Base-by-base conservation (phyloP, 2,113 vertebrate species). In the Salvelinus alpinus region DNA sequence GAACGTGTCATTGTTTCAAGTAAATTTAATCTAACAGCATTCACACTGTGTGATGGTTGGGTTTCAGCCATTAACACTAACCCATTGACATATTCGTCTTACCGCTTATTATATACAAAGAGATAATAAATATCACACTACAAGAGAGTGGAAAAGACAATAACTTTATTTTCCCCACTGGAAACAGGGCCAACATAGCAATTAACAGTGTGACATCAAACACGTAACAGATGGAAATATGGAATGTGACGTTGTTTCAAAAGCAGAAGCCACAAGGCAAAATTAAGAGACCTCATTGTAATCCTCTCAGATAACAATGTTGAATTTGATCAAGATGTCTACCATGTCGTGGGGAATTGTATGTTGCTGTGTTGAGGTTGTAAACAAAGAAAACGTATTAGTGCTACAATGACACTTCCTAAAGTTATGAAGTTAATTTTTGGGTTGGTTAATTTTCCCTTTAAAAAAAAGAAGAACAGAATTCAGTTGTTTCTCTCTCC, bases 181-280 rank as follows among this genome's bases (percentile, higher is more conserved):
- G 77, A 84, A 88, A 73, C 82, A 82, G 71, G 74, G 51, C 82
- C 71, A 71, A 72, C 76, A 74, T 82, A 82, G 86, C 81, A 83
- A 84, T 83, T 87, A 86, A 87, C 86, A 85, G 27, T 14, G 22
- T 72, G 6, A 78, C 27, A 76, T 25, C 59, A 72, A n/a, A 75
- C 79, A 88, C 73, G 70, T n/a, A 31, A 34, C 70, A 85, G 78
- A 85, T 74, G 69, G 67, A 4, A 70, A 88, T 79, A 71, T 91
- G 91, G 90, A 92, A 92, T 92, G 90, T 90, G 72, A 87, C 38
- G 38, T 44, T 77, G 82, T 72, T 88, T 89, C 73, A 82, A 20
- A 18, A 38, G 51, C 51, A 69, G 64, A 70, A 62, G 3, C 85
- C 66, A 71, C 16, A 16, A 65, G 48, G 84, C 78, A 82, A 82